A percentile compares a stretch with the other conserved stretches of the same genome.
Evolutionary conservation across 2,888 invertebrate genomes (phyloP).

Genomic region (Chaetogeoica ovagalla): DNA sequence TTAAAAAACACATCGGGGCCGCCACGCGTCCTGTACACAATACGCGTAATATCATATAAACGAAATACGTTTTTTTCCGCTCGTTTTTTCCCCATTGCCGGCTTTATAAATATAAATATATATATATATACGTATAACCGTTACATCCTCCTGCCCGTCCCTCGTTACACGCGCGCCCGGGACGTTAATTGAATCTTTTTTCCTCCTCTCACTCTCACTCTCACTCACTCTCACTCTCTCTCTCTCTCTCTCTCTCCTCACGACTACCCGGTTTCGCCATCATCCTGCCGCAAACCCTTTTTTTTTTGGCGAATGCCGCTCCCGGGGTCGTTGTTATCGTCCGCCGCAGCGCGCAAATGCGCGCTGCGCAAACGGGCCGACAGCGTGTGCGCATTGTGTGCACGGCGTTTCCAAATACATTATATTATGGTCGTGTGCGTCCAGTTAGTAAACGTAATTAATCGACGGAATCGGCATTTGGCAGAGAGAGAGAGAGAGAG

Average conservation of each 20-base stretch:
- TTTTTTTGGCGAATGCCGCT: not conserved
- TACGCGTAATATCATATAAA: too few species aligned
- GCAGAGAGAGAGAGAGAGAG: constrained; percentile 18
- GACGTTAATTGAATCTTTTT: constrained; percentile 52
- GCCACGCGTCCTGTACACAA: too few species aligned
- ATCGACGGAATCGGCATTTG: constrained; percentile 49
- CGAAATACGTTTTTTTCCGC: too few species aligned
- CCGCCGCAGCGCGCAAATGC: not conserved
- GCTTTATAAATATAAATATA: too few species aligned
- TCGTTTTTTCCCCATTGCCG: too few species aligned
- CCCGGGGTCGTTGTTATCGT: not conserved
- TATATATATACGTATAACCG: too few species aligned
- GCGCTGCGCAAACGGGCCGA: not conserved
- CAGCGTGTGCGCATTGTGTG: too few species aligned
- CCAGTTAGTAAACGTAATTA: constrained; percentile 51
- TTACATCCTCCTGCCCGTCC: too few species aligned
- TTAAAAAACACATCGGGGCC: too few species aligned
- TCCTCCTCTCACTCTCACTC: constrained; percentile 15
- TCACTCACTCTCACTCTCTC: too few species aligned
- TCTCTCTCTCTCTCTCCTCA: too few species aligned
- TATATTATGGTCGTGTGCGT: constrained; percentile 30
- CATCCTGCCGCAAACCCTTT: not conserved
- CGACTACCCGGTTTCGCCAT: too few species aligned
- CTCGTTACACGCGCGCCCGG: not conserved
- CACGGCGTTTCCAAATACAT: constrained; percentile 17